phyloP scores from a whole-genome alignment of 2,797 vertebrate species.

The Scyliorhinus canicula region DNA sequence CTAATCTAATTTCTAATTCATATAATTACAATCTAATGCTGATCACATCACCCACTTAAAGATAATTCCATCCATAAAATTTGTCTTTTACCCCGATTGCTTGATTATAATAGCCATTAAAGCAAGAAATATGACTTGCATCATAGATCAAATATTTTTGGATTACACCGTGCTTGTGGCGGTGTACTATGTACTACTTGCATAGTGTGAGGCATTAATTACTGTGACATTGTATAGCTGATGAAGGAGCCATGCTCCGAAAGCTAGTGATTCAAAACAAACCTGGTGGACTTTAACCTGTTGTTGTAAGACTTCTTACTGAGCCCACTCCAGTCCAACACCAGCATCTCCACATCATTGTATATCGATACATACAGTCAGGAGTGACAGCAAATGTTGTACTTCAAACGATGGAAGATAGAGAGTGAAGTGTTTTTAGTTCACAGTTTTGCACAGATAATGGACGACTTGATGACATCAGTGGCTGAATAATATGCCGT shows the following conservation, averaged over 20 bases:
- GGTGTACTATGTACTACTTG: neutral
- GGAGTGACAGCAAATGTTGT: too few species aligned
- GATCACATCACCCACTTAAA: slow-evolving; percentile 77
- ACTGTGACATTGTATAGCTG: neutral
- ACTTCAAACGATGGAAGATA: neutral
- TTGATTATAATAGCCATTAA: slow-evolving; percentile 74
- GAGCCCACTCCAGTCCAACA: too few species aligned
- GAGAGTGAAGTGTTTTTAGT: neutral
- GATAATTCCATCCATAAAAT: slow-evolving; percentile 74
- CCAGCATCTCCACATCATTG: too few species aligned
- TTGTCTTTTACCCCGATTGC: slow-evolving; percentile 69
- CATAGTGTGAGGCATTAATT: neutral
- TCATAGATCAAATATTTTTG: slow-evolving; percentile 57
- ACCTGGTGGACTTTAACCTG: too few species aligned
- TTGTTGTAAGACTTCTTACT: too few species aligned
- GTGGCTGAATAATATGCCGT: neutral
- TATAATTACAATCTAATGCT: slow-evolving; percentile 85
- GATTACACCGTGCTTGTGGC: neutral
- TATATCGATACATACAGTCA: neutral
- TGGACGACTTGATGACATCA: too few species aligned
- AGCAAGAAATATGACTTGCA: slow-evolving; percentile 74
- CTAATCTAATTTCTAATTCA: slow-evolving; percentile 87
- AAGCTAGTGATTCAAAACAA: too few species aligned
- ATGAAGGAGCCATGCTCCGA: too few species aligned
- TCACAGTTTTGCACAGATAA: neutral